Evolutionary conservation across 2,797 vertebrate genomes (phyloP).

Genomic region (Echiichthys vipera): DNA sequence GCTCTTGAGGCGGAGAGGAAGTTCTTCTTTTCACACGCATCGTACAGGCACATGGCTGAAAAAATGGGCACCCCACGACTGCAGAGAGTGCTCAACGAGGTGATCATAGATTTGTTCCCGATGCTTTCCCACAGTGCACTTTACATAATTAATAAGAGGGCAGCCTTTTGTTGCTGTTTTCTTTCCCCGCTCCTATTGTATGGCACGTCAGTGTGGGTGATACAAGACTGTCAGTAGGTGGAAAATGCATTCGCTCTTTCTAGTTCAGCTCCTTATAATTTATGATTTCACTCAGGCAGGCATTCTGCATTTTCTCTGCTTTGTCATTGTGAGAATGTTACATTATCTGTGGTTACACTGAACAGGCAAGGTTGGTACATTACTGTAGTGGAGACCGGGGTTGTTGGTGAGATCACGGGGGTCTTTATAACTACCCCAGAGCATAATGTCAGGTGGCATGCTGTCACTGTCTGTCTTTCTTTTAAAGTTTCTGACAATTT

Average conservation of each 20-base stretch:
- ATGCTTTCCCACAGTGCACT: conserved; percentile 45
- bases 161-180: conserved; percentile 9
- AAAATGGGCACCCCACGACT: conserved; percentile 90
- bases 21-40: conserved; percentile 89
- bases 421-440: too few species aligned
- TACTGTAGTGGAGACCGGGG: too few species aligned
- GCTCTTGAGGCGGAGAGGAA: conserved; percentile 90
- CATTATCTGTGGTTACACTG: background rate
- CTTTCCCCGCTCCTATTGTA: conserved; percentile 21
- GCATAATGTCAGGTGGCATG: too few species aligned
- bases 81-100: conserved; percentile 91
- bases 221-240: conserved; percentile 38
- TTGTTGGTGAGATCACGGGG: too few species aligned
- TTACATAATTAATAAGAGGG: conserved; percentile 67
- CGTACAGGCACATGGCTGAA: conserved; percentile 90
- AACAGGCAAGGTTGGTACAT: background rate
- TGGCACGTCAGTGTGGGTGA: conserved; percentile 33
- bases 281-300: conserved; percentile 6
- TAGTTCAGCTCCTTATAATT: conserved; percentile 44
- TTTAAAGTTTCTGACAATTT: too few species aligned
- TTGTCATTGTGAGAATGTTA: background rate
- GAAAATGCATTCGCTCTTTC: conserved; percentile 30
- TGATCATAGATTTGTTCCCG: conserved; percentile 64
- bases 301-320: conserved; percentile 15
- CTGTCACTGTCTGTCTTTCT: too few species aligned